phyloP scores from a whole-genome alignment of 2,888 invertebrate genomes.

The Spilarctia lutea region DNA sequence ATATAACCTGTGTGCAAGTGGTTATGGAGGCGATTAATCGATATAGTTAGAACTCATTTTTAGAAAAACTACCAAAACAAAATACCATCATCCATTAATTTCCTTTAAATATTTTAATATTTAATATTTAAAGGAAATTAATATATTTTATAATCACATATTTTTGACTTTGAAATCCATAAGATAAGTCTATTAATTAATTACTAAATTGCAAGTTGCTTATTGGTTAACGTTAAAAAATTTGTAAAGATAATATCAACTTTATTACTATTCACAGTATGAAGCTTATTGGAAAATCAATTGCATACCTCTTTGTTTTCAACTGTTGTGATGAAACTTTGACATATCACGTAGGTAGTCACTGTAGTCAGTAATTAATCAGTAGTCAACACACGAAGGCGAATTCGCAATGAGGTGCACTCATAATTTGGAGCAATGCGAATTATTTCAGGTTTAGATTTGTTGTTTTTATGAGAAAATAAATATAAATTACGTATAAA shows the following conservation, averaged over 20 bases:
- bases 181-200: too few species aligned
- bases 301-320: slow-evolving; percentile 41
- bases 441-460: slow-evolving; percentile 23
- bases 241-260: slow-evolving; percentile 30
- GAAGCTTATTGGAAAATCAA: slow-evolving; percentile 45
- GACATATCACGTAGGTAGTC: slow-evolving; percentile 56
- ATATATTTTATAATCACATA: neutral
- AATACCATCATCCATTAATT: too few species aligned
- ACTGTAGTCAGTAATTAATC: slow-evolving; percentile 58
- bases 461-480: neutral
- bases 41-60: too few species aligned
- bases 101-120: too few species aligned
- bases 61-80: too few species aligned
- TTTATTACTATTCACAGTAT: slow-evolving; percentile 44
- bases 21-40: too few species aligned
- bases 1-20: too few species aligned
- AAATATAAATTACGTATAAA: too few species aligned
- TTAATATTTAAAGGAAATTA: neutral
- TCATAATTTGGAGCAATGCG: slow-evolving; percentile 38
- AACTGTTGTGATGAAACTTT: slow-evolving; percentile 50
- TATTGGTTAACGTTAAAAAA: slow-evolving; percentile 41
- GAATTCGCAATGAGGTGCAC: slow-evolving; percentile 52
- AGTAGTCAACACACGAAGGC: slow-evolving; percentile 56
- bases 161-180: neutral
- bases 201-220: slow-evolving; percentile 13